Evolutionary conservation across 2,113 vertebrate genomes (phyloP).

Genomic region (Crocuta crocuta): DNA sequence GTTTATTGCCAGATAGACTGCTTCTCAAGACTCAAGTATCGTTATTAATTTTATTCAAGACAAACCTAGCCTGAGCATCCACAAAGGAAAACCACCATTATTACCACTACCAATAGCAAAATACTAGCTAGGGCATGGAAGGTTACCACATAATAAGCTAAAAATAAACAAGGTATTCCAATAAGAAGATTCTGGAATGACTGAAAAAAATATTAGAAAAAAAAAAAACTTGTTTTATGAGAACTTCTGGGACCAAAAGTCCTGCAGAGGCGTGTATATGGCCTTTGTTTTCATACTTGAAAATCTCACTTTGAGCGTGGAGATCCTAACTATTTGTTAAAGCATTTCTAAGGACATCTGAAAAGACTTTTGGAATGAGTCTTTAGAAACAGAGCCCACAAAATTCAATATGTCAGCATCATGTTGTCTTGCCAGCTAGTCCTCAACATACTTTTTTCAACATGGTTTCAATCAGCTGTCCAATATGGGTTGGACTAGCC

Average conservation of each 20-base stretch:
- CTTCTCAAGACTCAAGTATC: not conserved
- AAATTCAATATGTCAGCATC: not conserved
- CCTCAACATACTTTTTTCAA: not conserved
- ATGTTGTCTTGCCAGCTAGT: not conserved
- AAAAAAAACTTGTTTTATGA: not conserved
- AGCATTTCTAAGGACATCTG: not conserved
- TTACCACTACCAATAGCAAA: not conserved
- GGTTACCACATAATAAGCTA: not conserved
- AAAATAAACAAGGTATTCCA: not conserved
- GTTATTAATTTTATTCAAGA: not conserved
- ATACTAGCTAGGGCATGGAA: not conserved
- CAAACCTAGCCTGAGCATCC: not conserved
- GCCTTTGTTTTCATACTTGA: not conserved
- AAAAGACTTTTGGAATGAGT: not conserved
- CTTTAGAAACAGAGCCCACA: not conserved
- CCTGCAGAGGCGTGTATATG: not conserved
- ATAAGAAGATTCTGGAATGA: not conserved
- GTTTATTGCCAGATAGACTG: not conserved
- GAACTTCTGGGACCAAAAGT: not conserved
- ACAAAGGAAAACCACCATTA: not conserved
- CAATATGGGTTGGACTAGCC: accelerated
- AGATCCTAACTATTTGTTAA: not conserved
- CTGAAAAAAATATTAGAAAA: not conserved
- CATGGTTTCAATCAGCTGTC: not conserved
- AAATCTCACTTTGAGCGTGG: not conserved